phyloP scores from a whole-genome alignment of 2,113 vertebrate genomes.

The Lethenteron reissneri region DNA sequence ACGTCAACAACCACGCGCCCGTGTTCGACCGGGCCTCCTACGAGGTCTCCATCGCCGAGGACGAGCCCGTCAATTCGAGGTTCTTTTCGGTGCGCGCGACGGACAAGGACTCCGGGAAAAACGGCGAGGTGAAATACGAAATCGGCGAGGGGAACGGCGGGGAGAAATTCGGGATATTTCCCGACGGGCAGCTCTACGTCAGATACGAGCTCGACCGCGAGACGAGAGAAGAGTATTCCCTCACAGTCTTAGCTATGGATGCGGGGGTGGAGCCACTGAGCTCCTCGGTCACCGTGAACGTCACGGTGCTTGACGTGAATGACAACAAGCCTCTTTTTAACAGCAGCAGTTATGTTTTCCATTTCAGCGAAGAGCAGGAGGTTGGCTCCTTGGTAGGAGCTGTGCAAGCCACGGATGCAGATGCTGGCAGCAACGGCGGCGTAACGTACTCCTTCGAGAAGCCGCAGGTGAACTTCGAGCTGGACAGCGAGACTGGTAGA shows the following conservation, averaged over 20 bases:
- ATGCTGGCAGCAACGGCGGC: slow-evolving; percentile 67
- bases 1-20: slow-evolving; percentile 78
- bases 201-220: slow-evolving; percentile 83
- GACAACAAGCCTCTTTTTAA: slow-evolving; percentile 89
- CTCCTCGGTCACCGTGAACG: slow-evolving; percentile 57
- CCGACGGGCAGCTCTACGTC: slow-evolving; percentile 83
- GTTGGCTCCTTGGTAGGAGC: slow-evolving; percentile 53
- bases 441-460: slow-evolving; percentile 65
- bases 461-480: slow-evolving; percentile 61
- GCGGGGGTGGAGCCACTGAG: slow-evolving; percentile 65
- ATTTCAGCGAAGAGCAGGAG: slow-evolving; percentile 64
- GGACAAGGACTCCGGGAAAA: slow-evolving; percentile 69
- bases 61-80: slow-evolving; percentile 74
- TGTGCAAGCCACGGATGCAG: slow-evolving; percentile 65
- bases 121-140: slow-evolving; percentile 68
- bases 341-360: slow-evolving; percentile 84
- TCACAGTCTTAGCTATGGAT: slow-evolving; percentile 57
- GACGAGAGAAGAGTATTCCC: slow-evolving; percentile 53
- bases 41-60: slow-evolving; percentile 61
- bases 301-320: slow-evolving; percentile 75
- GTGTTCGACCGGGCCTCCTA: slow-evolving; percentile 91
- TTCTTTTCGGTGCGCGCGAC: slow-evolving; percentile 82
- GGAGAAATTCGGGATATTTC: slow-evolving; percentile 78
- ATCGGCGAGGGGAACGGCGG: slow-evolving; percentile 61
- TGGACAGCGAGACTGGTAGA: slow-evolving; percentile 55